Percentiles rank a stretch among this genome's conserved stretches.
phyloP scores from a whole-genome alignment of 2,888 invertebrate genomes.

The Leptinotarsa haldemani region DNA sequence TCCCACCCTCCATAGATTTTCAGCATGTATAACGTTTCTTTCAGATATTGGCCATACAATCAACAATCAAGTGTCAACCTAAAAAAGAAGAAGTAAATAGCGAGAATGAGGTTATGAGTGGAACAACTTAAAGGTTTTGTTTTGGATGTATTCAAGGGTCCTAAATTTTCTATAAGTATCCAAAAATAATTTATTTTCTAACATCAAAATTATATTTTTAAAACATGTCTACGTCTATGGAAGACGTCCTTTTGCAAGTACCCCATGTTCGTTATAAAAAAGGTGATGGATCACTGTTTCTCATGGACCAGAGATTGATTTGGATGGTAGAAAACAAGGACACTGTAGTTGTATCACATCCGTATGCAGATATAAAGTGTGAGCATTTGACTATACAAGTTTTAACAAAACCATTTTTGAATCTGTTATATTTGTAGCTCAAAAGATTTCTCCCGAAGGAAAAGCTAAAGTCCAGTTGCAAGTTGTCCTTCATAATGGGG shows the following conservation, averaged over 20 bases:
- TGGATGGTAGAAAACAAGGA: constrained; percentile 96
- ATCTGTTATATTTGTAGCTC: constrained; percentile 64
- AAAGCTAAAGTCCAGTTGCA: constrained; percentile 99
- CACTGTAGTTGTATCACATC: constrained; percentile 91
- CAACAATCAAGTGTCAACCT: too few species aligned
- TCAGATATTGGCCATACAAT: too few species aligned
- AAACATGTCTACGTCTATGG: constrained; percentile 87
- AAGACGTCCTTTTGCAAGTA: constrained; percentile 94
- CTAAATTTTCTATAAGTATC: not conserved
- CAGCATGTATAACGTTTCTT: too few species aligned
- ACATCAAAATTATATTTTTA: not conserved
- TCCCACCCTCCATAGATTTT: too few species aligned
- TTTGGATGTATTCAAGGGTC: too few species aligned
- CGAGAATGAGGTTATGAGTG: too few species aligned
- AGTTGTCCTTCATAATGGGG: constrained; percentile 92
- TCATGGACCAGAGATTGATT: constrained; percentile 95
- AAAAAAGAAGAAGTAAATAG: too few species aligned
- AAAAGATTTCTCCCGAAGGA: constrained; percentile 96
- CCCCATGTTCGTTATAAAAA: constrained; percentile 95
- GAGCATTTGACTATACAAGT: constrained; percentile 60
- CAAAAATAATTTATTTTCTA: constrained; percentile 4
- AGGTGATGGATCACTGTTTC: constrained; percentile 93
- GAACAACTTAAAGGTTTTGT: too few species aligned
- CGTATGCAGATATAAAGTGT: constrained; percentile 97
- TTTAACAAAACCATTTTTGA: not conserved